phyloP scores from a whole-genome alignment of 2,113 vertebrate species.

The Vidua macroura region DNA sequence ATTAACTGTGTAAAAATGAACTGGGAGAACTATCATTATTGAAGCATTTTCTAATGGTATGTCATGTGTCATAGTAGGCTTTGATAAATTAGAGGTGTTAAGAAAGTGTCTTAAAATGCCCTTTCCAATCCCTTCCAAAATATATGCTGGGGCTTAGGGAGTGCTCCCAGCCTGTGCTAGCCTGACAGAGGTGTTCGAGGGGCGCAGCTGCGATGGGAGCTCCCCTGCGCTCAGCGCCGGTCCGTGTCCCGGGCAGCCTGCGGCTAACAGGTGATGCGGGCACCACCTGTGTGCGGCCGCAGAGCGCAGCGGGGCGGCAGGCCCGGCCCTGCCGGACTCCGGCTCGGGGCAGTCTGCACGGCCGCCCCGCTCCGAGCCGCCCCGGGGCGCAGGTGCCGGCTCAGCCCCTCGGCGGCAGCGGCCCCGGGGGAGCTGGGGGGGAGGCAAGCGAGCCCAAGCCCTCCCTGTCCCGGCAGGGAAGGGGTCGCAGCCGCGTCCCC shows the following conservation, averaged over 20 bases:
- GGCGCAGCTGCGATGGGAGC: background rate
- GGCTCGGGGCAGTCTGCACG: background rate
- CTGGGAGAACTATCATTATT: background rate
- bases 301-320: accelerated
- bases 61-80: background rate
- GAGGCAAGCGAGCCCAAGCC: too few relatives aligned
- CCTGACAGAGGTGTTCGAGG: accelerated
- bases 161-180: background rate
- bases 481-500: too few relatives aligned
- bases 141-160: background rate
- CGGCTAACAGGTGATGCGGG: background rate
- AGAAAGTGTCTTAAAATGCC: background rate
- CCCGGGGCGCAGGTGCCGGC: background rate
- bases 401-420: background rate
- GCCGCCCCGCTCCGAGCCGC: background rate
- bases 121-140: background rate
- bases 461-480: background rate
- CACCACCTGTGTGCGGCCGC: background rate
- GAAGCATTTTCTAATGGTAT: background rate
- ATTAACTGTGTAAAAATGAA: background rate
- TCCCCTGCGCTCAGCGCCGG: accelerated
- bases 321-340: background rate
- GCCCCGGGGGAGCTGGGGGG: too few relatives aligned
- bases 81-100: background rate
- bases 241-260: background rate